phyloP scores from a whole-genome alignment of 2,113 vertebrate genomes.

The Sminthopsis crassicaudata region DNA sequence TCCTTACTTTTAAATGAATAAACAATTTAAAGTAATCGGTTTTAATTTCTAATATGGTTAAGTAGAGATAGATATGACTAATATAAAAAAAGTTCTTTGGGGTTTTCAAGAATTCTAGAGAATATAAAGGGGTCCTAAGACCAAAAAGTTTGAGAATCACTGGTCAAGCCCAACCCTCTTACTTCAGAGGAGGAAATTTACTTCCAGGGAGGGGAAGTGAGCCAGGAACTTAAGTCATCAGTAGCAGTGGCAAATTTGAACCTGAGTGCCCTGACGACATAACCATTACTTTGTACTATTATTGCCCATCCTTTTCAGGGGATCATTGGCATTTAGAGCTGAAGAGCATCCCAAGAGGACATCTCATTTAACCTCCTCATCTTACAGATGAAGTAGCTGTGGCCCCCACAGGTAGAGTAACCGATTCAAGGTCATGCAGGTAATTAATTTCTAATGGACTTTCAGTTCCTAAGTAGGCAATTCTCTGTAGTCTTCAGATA shows the following conservation, averaged over 20 bases:
- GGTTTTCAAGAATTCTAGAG: neutral
- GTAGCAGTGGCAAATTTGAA: neutral
- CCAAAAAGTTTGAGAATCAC: neutral
- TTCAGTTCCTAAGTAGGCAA: neutral
- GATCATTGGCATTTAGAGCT: neutral
- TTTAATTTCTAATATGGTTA: neutral
- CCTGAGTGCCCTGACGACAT: neutral
- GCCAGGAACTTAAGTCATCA: neutral
- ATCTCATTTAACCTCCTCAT: neutral
- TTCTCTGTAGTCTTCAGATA: neutral
- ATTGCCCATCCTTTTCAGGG: neutral
- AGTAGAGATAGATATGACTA: neutral
- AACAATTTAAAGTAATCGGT: neutral
- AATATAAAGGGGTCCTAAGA: neutral
- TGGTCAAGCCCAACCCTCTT: neutral
- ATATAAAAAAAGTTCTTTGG: neutral
- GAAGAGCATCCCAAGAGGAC: neutral
- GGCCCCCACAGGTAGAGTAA: neutral
- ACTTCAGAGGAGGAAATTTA: neutral
- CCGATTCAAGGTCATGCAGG: neutral
- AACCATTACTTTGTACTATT: neutral
- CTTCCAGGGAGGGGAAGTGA: neutral
- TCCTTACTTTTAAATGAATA: neutral
- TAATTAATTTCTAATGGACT: neutral
- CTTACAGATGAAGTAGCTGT: neutral